A percentile compares a stretch with the other conserved stretches of the same genome.
These are phyloP conservation scores for Cotesia typhae DNA, from an alignment of 1,140 invertebrate genomes.

Conservation along the genomic window DNA sequence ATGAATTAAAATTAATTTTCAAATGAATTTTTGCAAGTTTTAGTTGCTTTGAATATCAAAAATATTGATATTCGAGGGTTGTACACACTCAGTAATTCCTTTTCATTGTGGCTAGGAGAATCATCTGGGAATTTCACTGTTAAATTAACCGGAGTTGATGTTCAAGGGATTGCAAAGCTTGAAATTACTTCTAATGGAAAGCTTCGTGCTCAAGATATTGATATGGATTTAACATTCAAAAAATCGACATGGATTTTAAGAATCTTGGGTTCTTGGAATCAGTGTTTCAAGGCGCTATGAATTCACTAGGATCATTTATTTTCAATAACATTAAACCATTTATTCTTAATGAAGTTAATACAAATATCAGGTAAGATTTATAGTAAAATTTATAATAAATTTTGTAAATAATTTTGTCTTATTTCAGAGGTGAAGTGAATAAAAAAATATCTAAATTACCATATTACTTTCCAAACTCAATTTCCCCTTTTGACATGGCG, in stretches of 20 bases:
- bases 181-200: conserved; percentile 77
- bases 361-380: conserved; percentile 63
- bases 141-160: conserved; percentile 73
- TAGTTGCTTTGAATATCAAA: conserved; percentile 74
- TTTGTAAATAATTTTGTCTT: background rate
- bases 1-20: too few species aligned
- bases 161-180: conserved; percentile 73
- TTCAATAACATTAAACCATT: conserved; percentile 88
- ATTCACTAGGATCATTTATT: conserved; percentile 80
- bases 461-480: conserved; percentile 83
- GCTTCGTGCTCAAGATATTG: conserved; percentile 78
- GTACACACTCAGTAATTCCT: conserved; percentile 69
- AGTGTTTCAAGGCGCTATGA: conserved; percentile 80
- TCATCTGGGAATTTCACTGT: conserved; percentile 81
- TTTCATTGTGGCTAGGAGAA: conserved; percentile 72
- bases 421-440: conserved; percentile 64
- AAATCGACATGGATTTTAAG: conserved; percentile 82
- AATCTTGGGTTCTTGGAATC: conserved; percentile 79
- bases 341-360: conserved; percentile 79
- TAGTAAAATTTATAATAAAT: too few species aligned
- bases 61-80: conserved; percentile 75
- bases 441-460: conserved; percentile 69
- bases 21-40: conserved; percentile 63
- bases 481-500: conserved; percentile 83
- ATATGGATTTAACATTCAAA: conserved; percentile 81